Evolutionary conservation across 2,888 invertebrate species (phyloP), one percentile per base, ranked within the genome.

Genomic region (Luperina testacea): DNA sequence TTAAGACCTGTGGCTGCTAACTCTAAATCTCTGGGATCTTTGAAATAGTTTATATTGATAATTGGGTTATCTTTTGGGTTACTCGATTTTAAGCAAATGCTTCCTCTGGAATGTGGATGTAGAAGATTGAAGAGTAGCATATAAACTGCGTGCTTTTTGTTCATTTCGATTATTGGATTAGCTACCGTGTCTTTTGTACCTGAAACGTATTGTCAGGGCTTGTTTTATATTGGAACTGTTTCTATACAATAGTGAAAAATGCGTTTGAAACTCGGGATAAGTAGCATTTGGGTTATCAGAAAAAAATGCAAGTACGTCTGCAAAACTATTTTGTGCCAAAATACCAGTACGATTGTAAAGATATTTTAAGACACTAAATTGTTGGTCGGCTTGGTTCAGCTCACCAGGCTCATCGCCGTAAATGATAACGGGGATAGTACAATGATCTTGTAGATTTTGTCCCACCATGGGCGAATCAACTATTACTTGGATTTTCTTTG

Each of bases 361-460:
- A 90, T 97, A 98, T 2, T 95, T 82, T 7, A 96, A 91, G 0
- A 93, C 84, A 67, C 96, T 95, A 27, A 95, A 93, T 24, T 93
- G 74, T 57, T 76, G 67, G 45, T 93, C 90, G 0, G 89, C 85
- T 0, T 88, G 83, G 57, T 90, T 84, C 75, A 91, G 88, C 45
- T 87, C 88, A 20, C 85, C 85, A 9, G 97, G 91, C 53, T 90
- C 87, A 76, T 94, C 87, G 4, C 90, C 94, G 68, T 90, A 94
- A 32, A 97, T 88, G 0, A 93, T 90, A 0, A 97, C 74, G 11
- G 96, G 96, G 42, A 95, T 87, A 38, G 91, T 90, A 38, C 94
- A 89, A 88, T 97, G 97, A 84, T 97, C 97, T 87, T 97, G 97
- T n/a, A 97, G 93, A 90, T 97, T 97, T 81, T 94, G 88, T 0